These are phyloP conservation scores for Scartelaos histophorus DNA, from an alignment of 2,113 vertebrate species.

Conservation along the genomic window DNA sequence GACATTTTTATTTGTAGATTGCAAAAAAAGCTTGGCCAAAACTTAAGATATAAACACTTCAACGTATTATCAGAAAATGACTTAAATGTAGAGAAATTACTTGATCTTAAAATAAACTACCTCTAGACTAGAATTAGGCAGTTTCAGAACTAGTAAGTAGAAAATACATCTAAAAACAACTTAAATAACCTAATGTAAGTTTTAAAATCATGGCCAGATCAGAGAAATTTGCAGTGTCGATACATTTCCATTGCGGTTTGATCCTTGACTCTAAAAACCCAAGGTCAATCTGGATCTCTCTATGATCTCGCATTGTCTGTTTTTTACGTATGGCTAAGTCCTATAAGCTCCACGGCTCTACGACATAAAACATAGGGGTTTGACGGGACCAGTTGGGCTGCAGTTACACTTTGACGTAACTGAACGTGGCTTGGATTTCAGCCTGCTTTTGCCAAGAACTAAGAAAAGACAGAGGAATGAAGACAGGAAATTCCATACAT, in stretches of 20 bases:
- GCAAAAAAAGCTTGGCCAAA: too few species aligned
- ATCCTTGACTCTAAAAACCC: constrained; percentile 7
- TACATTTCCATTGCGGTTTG: constrained; percentile 19
- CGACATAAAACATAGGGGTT: constrained; percentile 31
- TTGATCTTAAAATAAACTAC: too few species aligned
- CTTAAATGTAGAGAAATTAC: too few species aligned
- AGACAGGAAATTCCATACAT: constrained; percentile 23
- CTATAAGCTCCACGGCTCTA: constrained; percentile 15
- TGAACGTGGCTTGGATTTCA: constrained; percentile 39
- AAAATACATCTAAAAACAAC: too few species aligned
- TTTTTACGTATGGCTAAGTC: constrained; percentile 15
- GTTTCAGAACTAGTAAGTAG: too few species aligned
- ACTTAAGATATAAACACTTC: too few species aligned
- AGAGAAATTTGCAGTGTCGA: too few species aligned
- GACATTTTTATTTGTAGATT: not conserved
- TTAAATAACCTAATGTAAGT: too few species aligned
- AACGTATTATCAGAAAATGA: too few species aligned
- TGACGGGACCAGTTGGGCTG: constrained; percentile 26
- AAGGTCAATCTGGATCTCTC: constrained; percentile 18
- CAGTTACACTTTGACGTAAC: constrained; percentile 53
- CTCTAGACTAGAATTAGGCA: too few species aligned
- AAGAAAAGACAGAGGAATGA: constrained; percentile 46
- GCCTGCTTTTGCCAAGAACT: constrained; percentile 40
- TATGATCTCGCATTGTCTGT: constrained; percentile 13
- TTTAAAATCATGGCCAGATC: too few species aligned